Conservation (phyloP, 2,888 invertebrate genomes). For the Dryadula phaetusa region DNA sequence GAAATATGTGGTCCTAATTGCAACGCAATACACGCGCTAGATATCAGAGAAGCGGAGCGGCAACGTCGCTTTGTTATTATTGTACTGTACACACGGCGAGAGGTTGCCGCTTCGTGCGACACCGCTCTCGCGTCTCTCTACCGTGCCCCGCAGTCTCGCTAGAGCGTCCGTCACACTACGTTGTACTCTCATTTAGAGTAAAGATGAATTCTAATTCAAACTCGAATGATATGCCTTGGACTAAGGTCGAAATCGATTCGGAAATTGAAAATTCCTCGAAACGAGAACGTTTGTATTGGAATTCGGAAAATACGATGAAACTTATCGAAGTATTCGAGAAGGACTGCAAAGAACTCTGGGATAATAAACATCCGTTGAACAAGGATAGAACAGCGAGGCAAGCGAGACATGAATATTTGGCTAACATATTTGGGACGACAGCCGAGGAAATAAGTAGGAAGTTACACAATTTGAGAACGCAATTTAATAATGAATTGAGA, state of each 20-base stretch:
- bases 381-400: conserved; percentile 64
- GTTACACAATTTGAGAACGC: conserved; percentile 74
- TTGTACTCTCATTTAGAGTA: conserved; percentile 54
- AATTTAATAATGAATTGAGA: conserved; percentile 74
- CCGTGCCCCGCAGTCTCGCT: conserved; percentile 74
- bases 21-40: conserved; percentile 31
- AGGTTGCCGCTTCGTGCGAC: conserved; percentile 71
- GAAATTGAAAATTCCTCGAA: conserved; percentile 58
- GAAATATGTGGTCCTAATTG: conserved; percentile 27
- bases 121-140: conserved; percentile 70
- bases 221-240: conserved; percentile 63
- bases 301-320: conserved; percentile 66
- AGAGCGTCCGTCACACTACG: conserved; percentile 66
- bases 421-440: conserved; percentile 68
- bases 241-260: conserved; percentile 68
- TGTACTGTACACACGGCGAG: conserved; percentile 45
- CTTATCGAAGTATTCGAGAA: conserved; percentile 67
- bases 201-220: conserved; percentile 72
- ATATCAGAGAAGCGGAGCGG: conserved; percentile 44
- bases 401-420: conserved; percentile 64
- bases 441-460: conserved; percentile 73
- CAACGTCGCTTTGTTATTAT: conserved; percentile 51
- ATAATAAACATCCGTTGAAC: conserved; percentile 63
- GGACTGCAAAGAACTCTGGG: conserved; percentile 75
- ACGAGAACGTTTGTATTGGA: conserved; percentile 61